Percentiles rank a stretch among this genome's conserved stretches.
phyloP scores from a whole-genome alignment of 2,888 invertebrate genomes.

The Scaptomyza cyrtandrae region DNA sequence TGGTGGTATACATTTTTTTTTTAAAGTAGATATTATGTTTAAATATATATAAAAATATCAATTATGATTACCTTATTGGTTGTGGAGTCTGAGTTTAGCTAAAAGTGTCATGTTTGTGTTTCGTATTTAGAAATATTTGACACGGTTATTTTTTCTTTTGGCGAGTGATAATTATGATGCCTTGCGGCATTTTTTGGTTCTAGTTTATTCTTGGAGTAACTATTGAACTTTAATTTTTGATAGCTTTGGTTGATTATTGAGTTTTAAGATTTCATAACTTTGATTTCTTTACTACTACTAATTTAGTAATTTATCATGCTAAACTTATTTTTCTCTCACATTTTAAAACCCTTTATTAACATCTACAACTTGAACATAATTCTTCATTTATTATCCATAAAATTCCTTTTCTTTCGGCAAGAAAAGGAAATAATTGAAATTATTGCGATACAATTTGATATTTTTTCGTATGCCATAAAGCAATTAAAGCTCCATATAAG shows the following conservation, averaged over 20 bases:
- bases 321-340: too few relatives aligned
- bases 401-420: background rate
- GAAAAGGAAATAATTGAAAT: slow-evolving; percentile 14
- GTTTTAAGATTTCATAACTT: too few relatives aligned
- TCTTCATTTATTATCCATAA: background rate
- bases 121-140: slow-evolving; percentile 76
- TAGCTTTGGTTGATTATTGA: too few relatives aligned
- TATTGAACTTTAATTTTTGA: too few relatives aligned
- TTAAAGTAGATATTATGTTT: slow-evolving; percentile 2
- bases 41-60: slow-evolving; percentile 34
- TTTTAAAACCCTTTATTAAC: background rate
- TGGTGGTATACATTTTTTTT: slow-evolving; percentile 25
- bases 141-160: slow-evolving; percentile 62
- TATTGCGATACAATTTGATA: slow-evolving; percentile 24
- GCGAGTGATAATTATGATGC: slow-evolving; percentile 54
- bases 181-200: slow-evolving; percentile 32
- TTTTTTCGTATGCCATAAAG: slow-evolving; percentile 45
- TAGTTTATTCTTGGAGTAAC: too few relatives aligned
- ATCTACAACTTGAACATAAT: background rate
- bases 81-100: slow-evolving; percentile 47
- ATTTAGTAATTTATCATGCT: too few relatives aligned
- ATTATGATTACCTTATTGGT: slow-evolving; percentile 73
- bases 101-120: slow-evolving; percentile 70
- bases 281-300: too few relatives aligned
- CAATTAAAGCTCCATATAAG: slow-evolving; percentile 75